Conservation (phyloP, 2,113 vertebrate genomes). For the Seriola rivoliana region DNA sequence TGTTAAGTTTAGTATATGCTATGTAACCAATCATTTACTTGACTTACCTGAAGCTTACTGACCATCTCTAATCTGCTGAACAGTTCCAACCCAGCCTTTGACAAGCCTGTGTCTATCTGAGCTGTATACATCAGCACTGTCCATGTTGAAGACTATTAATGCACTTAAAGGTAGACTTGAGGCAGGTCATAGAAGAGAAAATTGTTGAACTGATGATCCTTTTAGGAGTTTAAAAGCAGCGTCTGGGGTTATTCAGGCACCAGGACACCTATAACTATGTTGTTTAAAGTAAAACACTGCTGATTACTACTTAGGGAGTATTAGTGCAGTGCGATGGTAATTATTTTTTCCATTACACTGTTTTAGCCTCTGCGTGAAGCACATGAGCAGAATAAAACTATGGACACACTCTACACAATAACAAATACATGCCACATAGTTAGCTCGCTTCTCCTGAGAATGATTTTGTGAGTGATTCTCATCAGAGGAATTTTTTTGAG, state of each 20-base stretch:
- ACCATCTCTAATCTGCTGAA: no score
- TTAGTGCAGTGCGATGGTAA: conserved; percentile 9
- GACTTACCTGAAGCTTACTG: no score
- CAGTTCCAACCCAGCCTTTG: not conserved
- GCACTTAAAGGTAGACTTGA: not conserved
- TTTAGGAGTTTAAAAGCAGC: conserved; percentile 17
- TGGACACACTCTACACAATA: not conserved
- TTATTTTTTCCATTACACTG: conserved; percentile 22
- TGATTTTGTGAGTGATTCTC: not conserved
- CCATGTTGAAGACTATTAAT: not conserved
- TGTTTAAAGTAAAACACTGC: conserved; percentile 10
- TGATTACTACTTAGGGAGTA: conserved; percentile 15
- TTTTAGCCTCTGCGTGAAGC: conserved; percentile 6
- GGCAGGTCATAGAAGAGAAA: not conserved
- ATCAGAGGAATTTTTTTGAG: not conserved
- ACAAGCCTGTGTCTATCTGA: not conserved
- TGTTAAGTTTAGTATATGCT: no score
- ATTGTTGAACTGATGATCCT: conserved; percentile 13
- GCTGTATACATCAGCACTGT: not conserved
- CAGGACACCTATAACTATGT: conserved; percentile 3
- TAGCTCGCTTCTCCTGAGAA: not conserved
- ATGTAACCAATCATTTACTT: no score
- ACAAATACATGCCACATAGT: not conserved
- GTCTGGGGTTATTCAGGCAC: not conserved
- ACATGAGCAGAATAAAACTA: conserved; percentile 10